Evolutionary conservation across 2,888 invertebrate species (phyloP).

Genomic region (Anthophora plumipes): DNA sequence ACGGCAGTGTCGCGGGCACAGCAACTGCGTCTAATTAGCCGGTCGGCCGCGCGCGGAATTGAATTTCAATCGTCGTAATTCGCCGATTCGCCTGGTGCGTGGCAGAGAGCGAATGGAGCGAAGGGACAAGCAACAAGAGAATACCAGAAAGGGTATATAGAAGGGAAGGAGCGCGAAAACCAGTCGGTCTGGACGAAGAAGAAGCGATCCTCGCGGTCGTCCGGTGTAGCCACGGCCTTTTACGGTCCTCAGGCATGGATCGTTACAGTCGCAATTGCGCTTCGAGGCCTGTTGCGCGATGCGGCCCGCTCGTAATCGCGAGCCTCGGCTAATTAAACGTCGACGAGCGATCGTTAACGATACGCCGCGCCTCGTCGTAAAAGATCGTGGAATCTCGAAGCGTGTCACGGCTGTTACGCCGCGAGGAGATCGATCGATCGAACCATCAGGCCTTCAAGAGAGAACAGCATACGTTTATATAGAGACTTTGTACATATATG

Average conservation of each 20-base stretch:
- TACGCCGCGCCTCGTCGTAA: slow-evolving; percentile 73
- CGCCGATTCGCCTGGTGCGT: slow-evolving; percentile 77
- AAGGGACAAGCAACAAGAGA: background rate
- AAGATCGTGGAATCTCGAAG: slow-evolving; percentile 69
- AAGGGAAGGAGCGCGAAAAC: slow-evolving; percentile 15
- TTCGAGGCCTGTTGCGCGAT: slow-evolving; percentile 67
- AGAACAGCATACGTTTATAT: background rate
- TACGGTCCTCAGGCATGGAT: slow-evolving; percentile 65
- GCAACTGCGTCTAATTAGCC: slow-evolving; percentile 79
- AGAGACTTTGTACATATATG: background rate
- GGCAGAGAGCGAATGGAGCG: slow-evolving; percentile 25
- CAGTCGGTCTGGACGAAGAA: slow-evolving; percentile 30
- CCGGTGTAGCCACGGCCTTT: slow-evolving; percentile 60
- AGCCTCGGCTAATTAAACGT: slow-evolving; percentile 73
- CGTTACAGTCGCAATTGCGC: slow-evolving; percentile 71
- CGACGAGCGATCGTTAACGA: slow-evolving; percentile 74
- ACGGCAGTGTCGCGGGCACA: slow-evolving; percentile 40
- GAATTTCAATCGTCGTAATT: slow-evolving; percentile 83
- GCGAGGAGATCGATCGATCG: slow-evolving; percentile 68
- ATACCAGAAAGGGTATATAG: background rate
- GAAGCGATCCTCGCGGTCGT: slow-evolving; percentile 46
- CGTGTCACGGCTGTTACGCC: slow-evolving; percentile 71
- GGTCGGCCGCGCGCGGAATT: slow-evolving; percentile 79
- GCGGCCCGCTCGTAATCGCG: slow-evolving; percentile 67
- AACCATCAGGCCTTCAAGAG: slow-evolving; percentile 38